phyloP scores from a whole-genome alignment of 2,113 vertebrate species.

The Cranoglanis bouderius region DNA sequence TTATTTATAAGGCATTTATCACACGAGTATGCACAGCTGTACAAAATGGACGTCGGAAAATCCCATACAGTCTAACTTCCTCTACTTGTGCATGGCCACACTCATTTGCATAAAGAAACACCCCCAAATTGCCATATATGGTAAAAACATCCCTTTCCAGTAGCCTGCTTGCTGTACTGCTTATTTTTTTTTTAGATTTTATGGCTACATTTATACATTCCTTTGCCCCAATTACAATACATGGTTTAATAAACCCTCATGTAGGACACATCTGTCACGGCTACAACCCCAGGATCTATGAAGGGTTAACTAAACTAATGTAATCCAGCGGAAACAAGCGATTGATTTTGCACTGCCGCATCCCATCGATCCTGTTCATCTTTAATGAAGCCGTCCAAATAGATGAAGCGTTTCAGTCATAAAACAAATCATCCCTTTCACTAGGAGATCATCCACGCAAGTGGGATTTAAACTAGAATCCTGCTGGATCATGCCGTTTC shows the following conservation, averaged over 20 bases:
- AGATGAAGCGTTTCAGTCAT: slow-evolving; percentile 70
- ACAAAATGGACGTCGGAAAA: background rate
- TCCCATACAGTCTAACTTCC: background rate
- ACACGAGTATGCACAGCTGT: background rate
- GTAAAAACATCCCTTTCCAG: background rate
- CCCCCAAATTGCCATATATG: background rate
- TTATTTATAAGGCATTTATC: background rate
- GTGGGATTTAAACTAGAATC: background rate
- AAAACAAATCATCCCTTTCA: slow-evolving; percentile 61
- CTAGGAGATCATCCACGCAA: slow-evolving; percentile 40
- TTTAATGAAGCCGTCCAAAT: slow-evolving; percentile 62
- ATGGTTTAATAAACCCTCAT: background rate
- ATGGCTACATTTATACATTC: background rate
- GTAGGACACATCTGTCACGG: too few relatives aligned
- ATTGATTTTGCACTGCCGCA: slow-evolving; percentile 66
- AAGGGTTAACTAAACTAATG: slow-evolving; percentile 62
- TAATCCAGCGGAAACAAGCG: slow-evolving; percentile 66
- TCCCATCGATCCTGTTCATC: slow-evolving; percentile 54
- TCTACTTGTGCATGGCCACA: background rate
- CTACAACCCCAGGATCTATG: background rate
- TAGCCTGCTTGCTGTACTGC: background rate
- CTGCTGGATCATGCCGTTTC: background rate
- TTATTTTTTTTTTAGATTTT: too few relatives aligned
- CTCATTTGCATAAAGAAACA: background rate
- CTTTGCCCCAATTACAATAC: background rate